phyloP scores from a whole-genome alignment of 2,888 invertebrate species.

The Apamea monoglypha region DNA sequence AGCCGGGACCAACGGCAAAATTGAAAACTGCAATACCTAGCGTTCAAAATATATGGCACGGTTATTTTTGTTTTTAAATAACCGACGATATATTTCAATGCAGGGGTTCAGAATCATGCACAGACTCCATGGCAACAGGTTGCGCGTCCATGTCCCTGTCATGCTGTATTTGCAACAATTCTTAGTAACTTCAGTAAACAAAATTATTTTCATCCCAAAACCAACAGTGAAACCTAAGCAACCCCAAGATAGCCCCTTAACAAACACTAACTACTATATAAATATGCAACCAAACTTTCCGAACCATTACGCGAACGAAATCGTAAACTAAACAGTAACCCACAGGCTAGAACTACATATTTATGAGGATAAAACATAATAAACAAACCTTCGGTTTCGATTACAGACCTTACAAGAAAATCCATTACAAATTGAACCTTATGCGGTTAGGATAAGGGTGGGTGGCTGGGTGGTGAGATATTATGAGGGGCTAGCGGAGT shows the following conservation, averaged over 20 bases:
- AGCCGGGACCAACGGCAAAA: too few relatives aligned
- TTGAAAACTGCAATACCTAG: too few relatives aligned
- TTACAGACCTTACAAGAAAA: slow-evolving; percentile 32
- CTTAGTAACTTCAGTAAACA: neutral
- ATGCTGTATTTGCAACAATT: neutral
- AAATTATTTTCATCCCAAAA: slow-evolving; percentile 22
- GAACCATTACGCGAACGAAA: slow-evolving; percentile 74
- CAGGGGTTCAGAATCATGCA: too few relatives aligned
- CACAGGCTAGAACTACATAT: slow-evolving; percentile 74
- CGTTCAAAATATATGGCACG: too few relatives aligned
- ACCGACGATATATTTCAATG: too few relatives aligned
- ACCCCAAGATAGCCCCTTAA: slow-evolving; percentile 18
- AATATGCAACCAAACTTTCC: slow-evolving; percentile 70
- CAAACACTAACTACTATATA: slow-evolving; percentile 56
- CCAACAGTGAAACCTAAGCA: slow-evolving; percentile 13
- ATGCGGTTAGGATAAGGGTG: slow-evolving; percentile 12
- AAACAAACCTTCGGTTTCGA: slow-evolving; percentile 58
- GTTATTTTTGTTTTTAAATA: too few relatives aligned
- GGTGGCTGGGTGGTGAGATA: neutral
- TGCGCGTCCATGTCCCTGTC: too few relatives aligned
- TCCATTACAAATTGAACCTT: slow-evolving; percentile 38
- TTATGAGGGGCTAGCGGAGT: slow-evolving; percentile 23
- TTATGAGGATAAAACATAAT: slow-evolving; percentile 72
- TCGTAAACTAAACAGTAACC: slow-evolving; percentile 75
- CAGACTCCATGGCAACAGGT: too few relatives aligned